These are phyloP conservation scores for Lagorchestes hirsutus DNA, from an alignment of 2,797 vertebrate species.

Conservation along the genomic window DNA sequence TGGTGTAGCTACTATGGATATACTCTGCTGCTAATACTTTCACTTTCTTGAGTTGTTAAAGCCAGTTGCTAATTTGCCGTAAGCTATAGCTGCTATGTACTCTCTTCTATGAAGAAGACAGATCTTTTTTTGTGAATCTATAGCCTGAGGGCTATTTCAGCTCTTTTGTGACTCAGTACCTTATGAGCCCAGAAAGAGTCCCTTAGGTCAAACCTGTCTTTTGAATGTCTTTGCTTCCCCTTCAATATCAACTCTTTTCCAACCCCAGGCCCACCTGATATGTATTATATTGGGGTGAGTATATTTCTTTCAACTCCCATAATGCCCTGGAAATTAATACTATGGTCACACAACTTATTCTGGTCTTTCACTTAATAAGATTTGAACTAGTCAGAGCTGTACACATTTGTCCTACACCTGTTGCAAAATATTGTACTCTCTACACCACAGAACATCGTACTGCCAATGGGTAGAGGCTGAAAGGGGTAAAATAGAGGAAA, in stretches of 20 bases:
- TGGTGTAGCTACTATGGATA: neutral
- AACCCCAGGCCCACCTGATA: too few relatives aligned
- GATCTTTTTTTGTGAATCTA: neutral
- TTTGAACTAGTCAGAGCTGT: neutral
- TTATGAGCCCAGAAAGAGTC: neutral
- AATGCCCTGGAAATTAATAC: neutral
- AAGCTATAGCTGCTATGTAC: neutral
- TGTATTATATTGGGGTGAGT: neutral
- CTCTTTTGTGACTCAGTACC: neutral
- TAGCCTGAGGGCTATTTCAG: neutral
- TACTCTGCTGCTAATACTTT: neutral
- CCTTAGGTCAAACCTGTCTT: too few relatives aligned
- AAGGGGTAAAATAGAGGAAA: neutral
- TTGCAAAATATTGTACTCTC: neutral
- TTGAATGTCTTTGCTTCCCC: too few relatives aligned
- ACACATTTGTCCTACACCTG: neutral
- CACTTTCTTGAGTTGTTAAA: neutral
- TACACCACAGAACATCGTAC: neutral
- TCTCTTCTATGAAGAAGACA: neutral
- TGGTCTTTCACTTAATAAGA: neutral
- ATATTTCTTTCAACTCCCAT: neutral
- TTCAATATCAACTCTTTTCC: too few relatives aligned
- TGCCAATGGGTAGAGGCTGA: neutral
- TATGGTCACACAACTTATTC: too few relatives aligned
- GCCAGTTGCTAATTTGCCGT: neutral